Conservation (phyloP, 2,113 vertebrate genomes). For the Platysternon megacephalum region DNA sequence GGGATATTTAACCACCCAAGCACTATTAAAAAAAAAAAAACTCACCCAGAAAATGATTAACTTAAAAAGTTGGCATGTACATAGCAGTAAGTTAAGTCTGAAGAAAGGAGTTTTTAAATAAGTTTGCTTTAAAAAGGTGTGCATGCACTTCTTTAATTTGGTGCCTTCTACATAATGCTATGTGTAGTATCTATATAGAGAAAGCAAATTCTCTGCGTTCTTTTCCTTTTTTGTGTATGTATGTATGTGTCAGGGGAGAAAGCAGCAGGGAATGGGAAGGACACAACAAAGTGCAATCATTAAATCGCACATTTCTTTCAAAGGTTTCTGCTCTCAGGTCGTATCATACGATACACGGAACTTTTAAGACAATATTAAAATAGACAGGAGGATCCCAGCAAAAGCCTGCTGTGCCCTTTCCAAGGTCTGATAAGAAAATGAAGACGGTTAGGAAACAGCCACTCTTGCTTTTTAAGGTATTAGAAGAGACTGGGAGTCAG, state of each 20-base stretch:
- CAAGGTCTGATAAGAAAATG: constrained; percentile 31
- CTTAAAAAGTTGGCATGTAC: neutral
- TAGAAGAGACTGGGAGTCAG: constrained; percentile 6
- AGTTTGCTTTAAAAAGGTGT: neutral
- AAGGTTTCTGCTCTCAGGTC: neutral
- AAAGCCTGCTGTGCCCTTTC: constrained; percentile 14
- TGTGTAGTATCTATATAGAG: neutral
- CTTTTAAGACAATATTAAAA: constrained; percentile 4
- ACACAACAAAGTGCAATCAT: neutral
- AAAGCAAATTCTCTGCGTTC: neutral
- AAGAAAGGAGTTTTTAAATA: neutral
- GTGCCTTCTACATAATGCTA: neutral
- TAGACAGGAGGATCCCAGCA: constrained; percentile 1
- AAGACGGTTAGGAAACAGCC: neutral
- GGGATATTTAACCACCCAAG: neutral
- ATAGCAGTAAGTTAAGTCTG: neutral
- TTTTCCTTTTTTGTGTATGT: neutral
- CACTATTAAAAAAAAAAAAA: neutral
- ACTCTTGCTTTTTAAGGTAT: constrained; percentile 39
- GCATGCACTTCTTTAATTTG: neutral
- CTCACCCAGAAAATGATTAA: neutral
- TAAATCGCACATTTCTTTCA: neutral
- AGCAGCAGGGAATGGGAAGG: neutral
- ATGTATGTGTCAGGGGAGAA: neutral
- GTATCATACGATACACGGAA: neutral